phyloP scores from a whole-genome alignment of 2,797 vertebrate genomes.

The Poecilia wingei region DNA sequence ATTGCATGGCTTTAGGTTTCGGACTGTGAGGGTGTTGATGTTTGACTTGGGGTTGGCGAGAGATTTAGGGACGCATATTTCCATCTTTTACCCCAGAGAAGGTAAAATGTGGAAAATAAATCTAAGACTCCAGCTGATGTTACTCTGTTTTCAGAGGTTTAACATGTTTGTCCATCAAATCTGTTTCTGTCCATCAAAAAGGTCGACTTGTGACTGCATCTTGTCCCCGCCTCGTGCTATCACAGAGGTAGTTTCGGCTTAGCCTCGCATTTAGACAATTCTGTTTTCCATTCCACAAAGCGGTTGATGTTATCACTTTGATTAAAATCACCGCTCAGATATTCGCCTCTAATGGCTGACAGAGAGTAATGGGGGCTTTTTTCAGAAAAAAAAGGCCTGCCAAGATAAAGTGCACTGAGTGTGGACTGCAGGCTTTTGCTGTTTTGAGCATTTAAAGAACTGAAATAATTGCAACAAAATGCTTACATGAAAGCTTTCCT shows the following conservation, averaged over 20 bases:
- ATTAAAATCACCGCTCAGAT: conserved; percentile 72
- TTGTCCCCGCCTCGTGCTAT: conserved; percentile 49
- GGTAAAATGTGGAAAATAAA: conserved; percentile 57
- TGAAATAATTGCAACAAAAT: conserved; percentile 78
- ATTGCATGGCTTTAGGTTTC: conserved; percentile 73
- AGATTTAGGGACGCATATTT: conserved; percentile 53
- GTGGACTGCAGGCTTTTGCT: conserved; percentile 52
- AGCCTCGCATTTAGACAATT: conserved; percentile 61
- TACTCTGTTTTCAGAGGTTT: conserved; percentile 35
- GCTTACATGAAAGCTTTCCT: conserved; percentile 75
- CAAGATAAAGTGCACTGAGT: conserved; percentile 75
- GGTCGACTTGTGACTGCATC: conserved; percentile 62
- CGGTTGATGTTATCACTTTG: conserved; percentile 73
- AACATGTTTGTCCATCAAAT: conserved; percentile 58
- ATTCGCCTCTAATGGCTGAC: conserved; percentile 70
- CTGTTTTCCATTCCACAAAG: conserved; percentile 72
- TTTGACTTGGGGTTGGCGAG: conserved; percentile 73
- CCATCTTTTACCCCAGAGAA: conserved; percentile 51
- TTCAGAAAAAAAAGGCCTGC: conserved; percentile 61
- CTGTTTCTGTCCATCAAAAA: conserved; percentile 61
- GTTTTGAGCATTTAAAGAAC: conserved; percentile 70
- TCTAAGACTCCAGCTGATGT: conserved; percentile 43
- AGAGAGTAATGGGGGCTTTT: conserved; percentile 69
- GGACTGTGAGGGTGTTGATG: conserved; percentile 60
- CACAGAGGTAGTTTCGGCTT: conserved; percentile 54